phyloP scores from a whole-genome alignment of 1,140 invertebrate species.

The Zophobas morio region DNA sequence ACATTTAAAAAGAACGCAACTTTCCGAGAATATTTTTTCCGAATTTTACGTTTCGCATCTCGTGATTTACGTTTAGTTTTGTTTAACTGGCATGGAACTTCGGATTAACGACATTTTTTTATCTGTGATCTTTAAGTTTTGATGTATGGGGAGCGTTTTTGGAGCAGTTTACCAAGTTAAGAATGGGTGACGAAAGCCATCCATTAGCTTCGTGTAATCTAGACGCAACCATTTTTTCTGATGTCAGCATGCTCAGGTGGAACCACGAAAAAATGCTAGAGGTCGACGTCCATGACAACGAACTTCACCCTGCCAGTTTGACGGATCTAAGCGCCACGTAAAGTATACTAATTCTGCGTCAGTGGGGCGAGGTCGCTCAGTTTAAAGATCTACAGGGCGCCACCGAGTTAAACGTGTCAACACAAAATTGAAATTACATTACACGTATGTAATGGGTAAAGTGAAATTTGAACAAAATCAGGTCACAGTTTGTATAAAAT shows the following conservation, averaged over 20 bases:
- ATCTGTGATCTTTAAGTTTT: not conserved
- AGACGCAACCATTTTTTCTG: no score
- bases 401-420: no score
- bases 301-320: no score
- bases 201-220: slow-evolving; percentile 18
- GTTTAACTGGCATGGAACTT: not conserved
- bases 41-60: slow-evolving; percentile 20
- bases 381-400: not conserved
- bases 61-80: slow-evolving; percentile 10
- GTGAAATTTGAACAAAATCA: no score
- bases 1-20: slow-evolving; percentile 33
- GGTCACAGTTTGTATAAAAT: no score
- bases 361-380: not conserved
- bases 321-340: no score
- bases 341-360: no score
- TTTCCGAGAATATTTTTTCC: slow-evolving; percentile 33
- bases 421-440: no score
- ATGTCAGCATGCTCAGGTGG: no score
- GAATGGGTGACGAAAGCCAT: slow-evolving; percentile 31
- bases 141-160: not conserved
- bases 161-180: not conserved
- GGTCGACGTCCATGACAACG: no score
- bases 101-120: slow-evolving; percentile 1
- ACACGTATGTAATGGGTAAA: no score
- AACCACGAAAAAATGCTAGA: no score